Conservation (phyloP, 2,797 vertebrate genomes). For the Peromyscus attwateri region DNA sequence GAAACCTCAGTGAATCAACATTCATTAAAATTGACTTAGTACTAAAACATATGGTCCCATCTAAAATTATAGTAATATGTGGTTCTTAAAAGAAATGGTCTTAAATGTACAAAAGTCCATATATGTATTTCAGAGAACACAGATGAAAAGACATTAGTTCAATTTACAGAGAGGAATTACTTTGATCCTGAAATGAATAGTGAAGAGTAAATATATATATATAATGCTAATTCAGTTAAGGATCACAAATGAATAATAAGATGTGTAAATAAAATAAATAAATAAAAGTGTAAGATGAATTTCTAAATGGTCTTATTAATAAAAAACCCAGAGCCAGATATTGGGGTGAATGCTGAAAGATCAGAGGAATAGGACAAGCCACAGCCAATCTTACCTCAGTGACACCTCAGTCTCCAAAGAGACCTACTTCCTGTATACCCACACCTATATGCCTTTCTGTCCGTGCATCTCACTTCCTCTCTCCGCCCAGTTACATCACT, state of each 20-base stretch:
- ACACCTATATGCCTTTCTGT: no score
- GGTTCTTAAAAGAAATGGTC: neutral
- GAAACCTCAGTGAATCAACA: conserved; percentile 5
- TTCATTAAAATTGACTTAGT: neutral
- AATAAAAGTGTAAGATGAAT: neutral
- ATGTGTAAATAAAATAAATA: neutral
- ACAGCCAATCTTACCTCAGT: no score
- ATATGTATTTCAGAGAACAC: neutral
- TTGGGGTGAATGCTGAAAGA: no score
- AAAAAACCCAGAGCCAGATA: no score
- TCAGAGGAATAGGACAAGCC: no score
- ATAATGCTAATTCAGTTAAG: neutral
- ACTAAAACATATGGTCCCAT: neutral
- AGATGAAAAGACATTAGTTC: neutral
- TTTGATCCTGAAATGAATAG: neutral
- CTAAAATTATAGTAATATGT: neutral
- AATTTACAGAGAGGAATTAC: neutral
- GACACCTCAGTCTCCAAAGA: no score
- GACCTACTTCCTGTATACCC: no score
- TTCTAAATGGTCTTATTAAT: no score
- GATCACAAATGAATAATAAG: conserved; percentile 12
- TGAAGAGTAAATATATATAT: neutral
- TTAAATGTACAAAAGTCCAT: neutral
- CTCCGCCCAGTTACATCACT: no score
- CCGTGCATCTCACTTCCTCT: no score